Conservation (phyloP, 2,113 vertebrate genomes). For the Telmatochromis brichardi region DNA sequence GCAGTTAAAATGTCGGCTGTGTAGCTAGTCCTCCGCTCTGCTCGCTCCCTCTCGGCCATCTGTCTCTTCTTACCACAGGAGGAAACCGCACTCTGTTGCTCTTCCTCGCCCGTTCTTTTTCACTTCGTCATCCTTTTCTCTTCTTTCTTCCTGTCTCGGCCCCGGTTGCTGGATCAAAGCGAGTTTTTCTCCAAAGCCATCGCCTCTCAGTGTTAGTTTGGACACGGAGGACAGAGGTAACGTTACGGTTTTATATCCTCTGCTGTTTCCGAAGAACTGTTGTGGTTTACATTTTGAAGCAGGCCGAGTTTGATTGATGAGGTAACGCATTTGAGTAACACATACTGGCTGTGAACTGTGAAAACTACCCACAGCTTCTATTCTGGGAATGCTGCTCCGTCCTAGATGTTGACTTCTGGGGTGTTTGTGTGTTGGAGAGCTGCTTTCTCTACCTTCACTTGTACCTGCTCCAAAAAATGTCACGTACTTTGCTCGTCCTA, state of each 20-base stretch:
- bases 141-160: background rate
- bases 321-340: background rate
- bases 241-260: background rate
- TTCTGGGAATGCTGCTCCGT: background rate
- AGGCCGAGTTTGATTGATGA: background rate
- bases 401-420: background rate
- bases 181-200: slow-evolving; percentile 18
- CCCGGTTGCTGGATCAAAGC: slow-evolving; percentile 17
- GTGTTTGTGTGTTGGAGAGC: background rate
- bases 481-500: background rate
- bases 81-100: slow-evolving; percentile 15
- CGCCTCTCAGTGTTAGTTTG: slow-evolving; percentile 5
- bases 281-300: background rate
- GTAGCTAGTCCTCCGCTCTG: slow-evolving; percentile 52
- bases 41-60: slow-evolving; percentile 42
- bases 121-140: background rate
- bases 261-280: background rate
- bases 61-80: slow-evolving; percentile 40
- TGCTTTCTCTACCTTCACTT: background rate
- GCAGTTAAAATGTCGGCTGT: slow-evolving; percentile 74
- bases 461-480: background rate
- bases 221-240: slow-evolving; percentile 42
- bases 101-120: background rate
- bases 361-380: background rate
- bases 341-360: background rate